Percentiles rank a stretch among this genome's conserved stretches.
phyloP scores from a whole-genome alignment of 92 coral and sea anemone species.

The Siderastrea radians region DNA sequence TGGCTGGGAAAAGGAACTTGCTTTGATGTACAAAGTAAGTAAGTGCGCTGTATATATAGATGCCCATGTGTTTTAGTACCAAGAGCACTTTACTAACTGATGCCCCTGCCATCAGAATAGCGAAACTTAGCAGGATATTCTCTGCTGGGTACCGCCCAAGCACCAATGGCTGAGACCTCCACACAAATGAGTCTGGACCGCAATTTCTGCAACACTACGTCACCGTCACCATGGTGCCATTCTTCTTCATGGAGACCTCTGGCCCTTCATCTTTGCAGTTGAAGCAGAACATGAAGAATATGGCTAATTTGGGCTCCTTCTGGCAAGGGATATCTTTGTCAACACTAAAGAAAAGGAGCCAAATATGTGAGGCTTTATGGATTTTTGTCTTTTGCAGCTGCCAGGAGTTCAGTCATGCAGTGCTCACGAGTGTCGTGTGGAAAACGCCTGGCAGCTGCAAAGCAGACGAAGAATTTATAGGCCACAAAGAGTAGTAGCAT shows the following conservation, averaged over 20 bases:
- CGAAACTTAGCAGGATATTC: constrained; percentile 63
- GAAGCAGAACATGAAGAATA: constrained; percentile 20
- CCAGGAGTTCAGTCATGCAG: not conserved
- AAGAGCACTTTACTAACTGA: constrained; percentile 63
- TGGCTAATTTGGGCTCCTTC: constrained; percentile 22
- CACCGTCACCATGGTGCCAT: constrained; percentile 68
- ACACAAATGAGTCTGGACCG: constrained; percentile 38
- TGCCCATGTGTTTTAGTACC: constrained; percentile 28
- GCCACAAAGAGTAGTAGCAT: not conserved
- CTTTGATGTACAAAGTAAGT: constrained; percentile 36
- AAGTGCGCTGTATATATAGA: constrained; percentile 11
- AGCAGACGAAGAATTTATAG: not conserved
- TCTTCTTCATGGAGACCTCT: constrained; percentile 51
- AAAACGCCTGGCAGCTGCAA: not conserved
- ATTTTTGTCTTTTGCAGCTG: not conserved
- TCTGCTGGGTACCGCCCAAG: constrained; percentile 70
- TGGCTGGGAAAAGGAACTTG: constrained; percentile 27
- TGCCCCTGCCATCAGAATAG: constrained; percentile 71
- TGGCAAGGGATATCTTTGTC: constrained; percentile 17
- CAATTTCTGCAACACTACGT: constrained; percentile 43
- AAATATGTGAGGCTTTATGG: not conserved
- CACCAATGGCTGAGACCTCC: constrained; percentile 71
- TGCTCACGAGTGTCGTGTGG: not conserved
- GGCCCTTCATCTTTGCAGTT: constrained; percentile 20
- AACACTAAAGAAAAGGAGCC: constrained; percentile 3